Evolutionary conservation across 2,888 invertebrate genomes (phyloP), one percentile per base, ranked within the genome.

Genomic region (Baccha elongata): DNA sequence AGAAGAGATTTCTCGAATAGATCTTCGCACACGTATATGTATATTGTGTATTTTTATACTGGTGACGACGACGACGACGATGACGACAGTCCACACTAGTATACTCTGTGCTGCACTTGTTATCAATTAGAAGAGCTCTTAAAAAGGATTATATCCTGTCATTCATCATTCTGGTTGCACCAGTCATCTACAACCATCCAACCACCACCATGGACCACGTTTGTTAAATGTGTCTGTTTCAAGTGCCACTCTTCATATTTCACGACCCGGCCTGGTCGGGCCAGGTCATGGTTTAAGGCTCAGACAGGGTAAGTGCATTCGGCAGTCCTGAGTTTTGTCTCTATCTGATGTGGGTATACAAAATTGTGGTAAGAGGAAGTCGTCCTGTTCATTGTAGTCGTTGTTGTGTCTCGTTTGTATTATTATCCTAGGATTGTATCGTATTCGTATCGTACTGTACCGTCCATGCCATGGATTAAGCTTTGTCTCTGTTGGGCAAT

Each of bases 101-200:
- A 71, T 67, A n/a, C n/a, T n/a, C n/a, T n/a, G n/a, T 53, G 58
- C 60, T 83, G 72, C 68, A 78, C 72, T 83, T 78, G 68, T 78
- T 83, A 83, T 83, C 83, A 83, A 83, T 83, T 83, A 83, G 78
- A 83, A 73, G 72, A 73, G 83, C 83, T 83, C 83, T 78, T 78
- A 78, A 73, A 83, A 68, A 32, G 83, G 83, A 83, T 83, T 83
- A 78, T 83, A 83, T 83, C 83, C 67, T 73, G 83, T 67, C 83
- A 78, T 83, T 83, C 83, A 83, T 83, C 83, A 78, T 83, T 48
- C 78, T 67, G 72, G 76, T 67, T 76, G 81, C 64, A 62, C 46
- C 81, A 75, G 69, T 69, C 69, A 64, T 69, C 80, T 69, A 69
- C 75, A 52, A 71, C 55, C 73, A 68, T 62, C 26, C 50, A 44